phyloP scores from a whole-genome alignment of 2,113 vertebrate genomes.

The Typhlomys cinereus region DNA sequence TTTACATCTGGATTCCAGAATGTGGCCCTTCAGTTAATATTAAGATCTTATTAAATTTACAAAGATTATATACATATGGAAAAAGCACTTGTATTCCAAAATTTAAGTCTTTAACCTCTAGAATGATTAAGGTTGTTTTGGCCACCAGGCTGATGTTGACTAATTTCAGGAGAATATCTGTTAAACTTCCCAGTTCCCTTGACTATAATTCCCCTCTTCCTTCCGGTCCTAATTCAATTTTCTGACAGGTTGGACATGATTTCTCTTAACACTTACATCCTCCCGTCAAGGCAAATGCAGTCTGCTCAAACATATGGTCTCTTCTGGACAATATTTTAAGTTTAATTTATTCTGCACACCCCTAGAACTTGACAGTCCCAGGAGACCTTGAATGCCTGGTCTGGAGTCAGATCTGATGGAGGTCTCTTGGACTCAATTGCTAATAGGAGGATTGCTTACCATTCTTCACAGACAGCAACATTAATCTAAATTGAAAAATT shows the following conservation, averaged over 20 bases:
- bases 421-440: background rate
- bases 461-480: conserved; percentile 28
- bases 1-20: background rate
- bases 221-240: conserved; percentile 70
- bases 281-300: conserved; percentile 58
- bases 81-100: background rate
- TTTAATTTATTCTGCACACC: conserved; percentile 69
- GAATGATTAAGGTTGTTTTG: conserved; percentile 49
- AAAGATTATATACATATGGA: background rate
- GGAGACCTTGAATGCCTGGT: conserved; percentile 35
- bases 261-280: conserved; percentile 72
- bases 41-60: background rate
- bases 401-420: conserved; percentile 26
- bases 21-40: background rate
- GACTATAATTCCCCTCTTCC: conserved; percentile 64
- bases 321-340: conserved; percentile 75
- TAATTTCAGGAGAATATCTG: conserved; percentile 67
- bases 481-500: conserved; percentile 44
- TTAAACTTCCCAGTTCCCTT: conserved; percentile 51
- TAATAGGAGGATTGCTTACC: conserved; percentile 17
- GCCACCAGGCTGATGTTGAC: background rate
- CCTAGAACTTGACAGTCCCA: conserved; percentile 61
- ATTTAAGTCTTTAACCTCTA: background rate
- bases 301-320: conserved; percentile 74
- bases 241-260: conserved; percentile 71